These are phyloP conservation scores for Bradypus variegatus DNA, from an alignment of 2,797 vertebrate species.

Conservation along the genomic window DNA sequence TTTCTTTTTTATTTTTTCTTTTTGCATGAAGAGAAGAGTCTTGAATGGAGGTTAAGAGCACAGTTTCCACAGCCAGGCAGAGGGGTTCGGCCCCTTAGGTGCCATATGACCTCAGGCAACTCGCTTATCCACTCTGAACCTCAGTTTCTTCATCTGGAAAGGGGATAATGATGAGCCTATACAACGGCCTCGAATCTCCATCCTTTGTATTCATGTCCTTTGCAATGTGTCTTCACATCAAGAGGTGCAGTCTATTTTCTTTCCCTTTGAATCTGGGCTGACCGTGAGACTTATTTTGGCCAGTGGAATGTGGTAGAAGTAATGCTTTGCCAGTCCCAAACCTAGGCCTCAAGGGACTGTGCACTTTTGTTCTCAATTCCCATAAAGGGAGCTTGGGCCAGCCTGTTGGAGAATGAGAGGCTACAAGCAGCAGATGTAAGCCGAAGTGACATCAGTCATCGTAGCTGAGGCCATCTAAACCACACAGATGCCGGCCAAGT, in stretches of 20 bases:
- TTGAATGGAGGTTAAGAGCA: neutral
- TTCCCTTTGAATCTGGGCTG: neutral
- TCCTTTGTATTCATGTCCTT: neutral
- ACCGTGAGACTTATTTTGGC: neutral
- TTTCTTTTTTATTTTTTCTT: neutral
- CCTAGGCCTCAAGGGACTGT: neutral
- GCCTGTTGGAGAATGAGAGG: neutral
- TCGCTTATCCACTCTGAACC: neutral
- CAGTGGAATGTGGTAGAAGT: neutral
- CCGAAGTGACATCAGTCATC: neutral
- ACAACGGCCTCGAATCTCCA: neutral
- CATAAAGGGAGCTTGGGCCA: neutral
- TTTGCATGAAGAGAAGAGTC: neutral
- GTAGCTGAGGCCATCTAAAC: neutral
- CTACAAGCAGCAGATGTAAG: neutral
- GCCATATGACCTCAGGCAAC: neutral
- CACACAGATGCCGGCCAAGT: neutral
- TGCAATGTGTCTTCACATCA: neutral
- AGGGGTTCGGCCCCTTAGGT: neutral
- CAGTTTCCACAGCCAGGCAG: neutral
- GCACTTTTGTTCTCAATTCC: neutral
- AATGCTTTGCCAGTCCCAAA: neutral
- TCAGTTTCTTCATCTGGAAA: conserved; percentile 8
- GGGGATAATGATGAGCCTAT: neutral
- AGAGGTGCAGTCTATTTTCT: too few species aligned